Evolutionary conservation across 2,113 vertebrate species (phyloP), one percentile per base, ranked within the genome.

Genomic region (Rutilus rutilus): DNA sequence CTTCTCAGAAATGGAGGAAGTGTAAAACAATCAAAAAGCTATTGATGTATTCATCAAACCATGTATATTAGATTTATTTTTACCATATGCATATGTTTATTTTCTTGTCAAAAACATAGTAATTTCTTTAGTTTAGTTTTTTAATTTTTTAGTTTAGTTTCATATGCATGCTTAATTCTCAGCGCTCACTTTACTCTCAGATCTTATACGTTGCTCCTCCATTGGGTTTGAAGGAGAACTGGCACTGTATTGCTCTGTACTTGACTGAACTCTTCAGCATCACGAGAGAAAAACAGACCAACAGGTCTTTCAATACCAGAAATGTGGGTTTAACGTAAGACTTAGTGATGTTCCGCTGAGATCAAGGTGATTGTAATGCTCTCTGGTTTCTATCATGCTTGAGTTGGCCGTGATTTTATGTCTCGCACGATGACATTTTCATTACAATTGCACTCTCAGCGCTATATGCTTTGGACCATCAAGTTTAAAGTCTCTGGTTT

Each of bases 11-110:
- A 39, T 59, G 90, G 87, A 91, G 91, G 82, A 78, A 1, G 52
- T 57, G 50, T 50, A 60, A 82, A 69, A 82, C 60, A 75, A 60
- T 74, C 23, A 88, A 89, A 88, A 88, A 86, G 62, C 79, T 87
- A 79, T 85, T 90, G 69, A 86, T 90, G 85, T 87, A 86, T 84
- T 85, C 84, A 86, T 87, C 91, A 92, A 90, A 92, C 86, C 90
- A 74, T 93, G 88, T 92, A 90, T 91, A 92, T 92, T 86, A 89
- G 90, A 93, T 91, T 80, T 92, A 90, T 86, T 89, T 87, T 86
- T 85, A 62, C 76, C 65, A 77, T 60, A 86, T n/a, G 52, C 83
- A 78, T 84, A 88, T 92, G 91, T 93, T 91, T 90, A 85, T 73
- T 90, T 91, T 84, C 86, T 85, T 76, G 39, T 23, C 82, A 60